These are phyloP conservation scores for Laticauda colubrina DNA, from an alignment of 2,113 vertebrate species.

Conservation along the genomic window DNA sequence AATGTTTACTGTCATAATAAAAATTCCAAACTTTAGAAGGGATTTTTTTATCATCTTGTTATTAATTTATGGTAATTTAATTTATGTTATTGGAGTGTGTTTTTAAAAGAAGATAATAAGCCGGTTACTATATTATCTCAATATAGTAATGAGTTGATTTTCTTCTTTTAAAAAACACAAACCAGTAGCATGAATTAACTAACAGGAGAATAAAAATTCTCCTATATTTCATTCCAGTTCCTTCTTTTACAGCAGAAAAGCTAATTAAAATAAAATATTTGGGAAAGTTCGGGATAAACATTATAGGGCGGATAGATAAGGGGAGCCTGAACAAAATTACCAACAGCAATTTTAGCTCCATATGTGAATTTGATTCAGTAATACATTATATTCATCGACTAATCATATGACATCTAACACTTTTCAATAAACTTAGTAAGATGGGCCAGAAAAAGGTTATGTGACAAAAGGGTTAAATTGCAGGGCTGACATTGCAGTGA, in stretches of 20 bases:
- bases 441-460: neutral
- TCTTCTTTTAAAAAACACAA: too few relatives aligned
- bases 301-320: neutral
- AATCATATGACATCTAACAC: neutral
- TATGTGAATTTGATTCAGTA: neutral
- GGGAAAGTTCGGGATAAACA: neutral
- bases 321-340: neutral
- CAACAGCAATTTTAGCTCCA: neutral
- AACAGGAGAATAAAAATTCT: too few relatives aligned
- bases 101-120: neutral
- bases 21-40: neutral
- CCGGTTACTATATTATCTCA: too few relatives aligned
- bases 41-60: neutral
- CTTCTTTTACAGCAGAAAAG: neutral
- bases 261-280: neutral
- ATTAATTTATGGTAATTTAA: neutral
- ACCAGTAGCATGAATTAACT: too few relatives aligned
- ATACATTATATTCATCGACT: neutral
- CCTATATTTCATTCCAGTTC: neutral
- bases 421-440: neutral
- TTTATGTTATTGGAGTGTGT: neutral
- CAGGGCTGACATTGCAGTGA: neutral
- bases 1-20: neutral
- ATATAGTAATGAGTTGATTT: too few relatives aligned
- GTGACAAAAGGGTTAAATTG: neutral